Conservation (phyloP, 2,113 vertebrate genomes). For the Dipodomys merriami region DNA sequence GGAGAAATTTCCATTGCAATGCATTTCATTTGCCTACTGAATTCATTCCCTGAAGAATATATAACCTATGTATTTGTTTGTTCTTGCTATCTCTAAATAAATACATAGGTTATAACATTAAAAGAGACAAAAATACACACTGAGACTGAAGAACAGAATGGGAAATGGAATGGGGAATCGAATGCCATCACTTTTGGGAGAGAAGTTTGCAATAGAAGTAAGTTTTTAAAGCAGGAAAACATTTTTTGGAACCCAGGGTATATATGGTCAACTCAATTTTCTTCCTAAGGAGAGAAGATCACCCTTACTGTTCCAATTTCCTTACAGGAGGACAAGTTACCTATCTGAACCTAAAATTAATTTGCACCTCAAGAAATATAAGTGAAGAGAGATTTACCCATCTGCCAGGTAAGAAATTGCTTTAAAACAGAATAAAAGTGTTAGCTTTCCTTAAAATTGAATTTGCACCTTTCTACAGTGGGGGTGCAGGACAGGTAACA, state of each 20-base stretch:
- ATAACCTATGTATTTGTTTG: not conserved
- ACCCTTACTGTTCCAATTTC: conserved; percentile 70
- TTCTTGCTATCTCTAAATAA: not conserved
- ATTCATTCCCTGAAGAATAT: not conserved
- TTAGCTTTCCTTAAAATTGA: conserved; percentile 82
- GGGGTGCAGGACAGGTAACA: conserved; percentile 53
- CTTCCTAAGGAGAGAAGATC: conserved; percentile 51
- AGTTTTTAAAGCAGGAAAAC: conserved; percentile 40
- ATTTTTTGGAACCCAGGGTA: conserved; percentile 10
- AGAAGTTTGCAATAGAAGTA: conserved; percentile 2
- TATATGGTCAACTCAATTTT: conserved; percentile 43
- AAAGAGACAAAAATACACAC: too few relatives aligned
- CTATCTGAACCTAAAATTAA: conserved; percentile 83
- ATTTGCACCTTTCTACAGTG: conserved; percentile 81
- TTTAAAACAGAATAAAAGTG: conserved; percentile 82
- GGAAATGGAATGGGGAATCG: not conserved
- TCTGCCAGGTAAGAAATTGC: conserved; percentile 84
- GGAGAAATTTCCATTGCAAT: too few relatives aligned
- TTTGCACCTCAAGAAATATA: conserved; percentile 84
- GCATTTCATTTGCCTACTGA: not conserved
- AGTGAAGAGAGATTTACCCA: conserved; percentile 79
- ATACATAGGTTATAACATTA: not conserved
- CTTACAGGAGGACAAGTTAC: conserved; percentile 75
- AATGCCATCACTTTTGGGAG: not conserved
- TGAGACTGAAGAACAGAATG: too few relatives aligned